A percentile compares a stretch with the other conserved stretches of the same genome.
Conservation (phyloP, 2,113 vertebrate species). For the Callocephalon fimbriatum region DNA sequence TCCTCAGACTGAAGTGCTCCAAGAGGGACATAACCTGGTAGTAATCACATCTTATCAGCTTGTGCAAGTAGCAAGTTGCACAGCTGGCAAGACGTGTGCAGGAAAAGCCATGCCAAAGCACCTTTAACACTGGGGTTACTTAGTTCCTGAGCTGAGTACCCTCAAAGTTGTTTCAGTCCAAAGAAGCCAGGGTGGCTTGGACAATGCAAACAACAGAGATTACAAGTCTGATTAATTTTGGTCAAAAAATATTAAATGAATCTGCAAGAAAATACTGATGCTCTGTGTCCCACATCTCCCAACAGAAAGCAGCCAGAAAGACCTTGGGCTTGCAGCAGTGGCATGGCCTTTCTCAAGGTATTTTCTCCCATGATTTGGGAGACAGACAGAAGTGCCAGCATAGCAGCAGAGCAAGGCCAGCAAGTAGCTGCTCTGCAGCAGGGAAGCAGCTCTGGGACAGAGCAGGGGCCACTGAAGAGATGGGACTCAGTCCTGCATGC, state of each 20-base stretch:
- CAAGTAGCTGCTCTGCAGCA: not conserved
- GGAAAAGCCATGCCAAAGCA: not conserved
- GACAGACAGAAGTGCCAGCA: not conserved
- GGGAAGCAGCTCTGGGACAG: not conserved
- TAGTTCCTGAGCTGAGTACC: not conserved
- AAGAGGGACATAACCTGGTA: not conserved
- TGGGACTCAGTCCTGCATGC: not conserved
- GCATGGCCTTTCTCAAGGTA: not conserved
- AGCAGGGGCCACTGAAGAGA: not conserved
- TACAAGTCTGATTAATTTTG: not conserved
- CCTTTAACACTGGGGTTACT: not conserved
- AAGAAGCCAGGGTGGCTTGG: not conserved
- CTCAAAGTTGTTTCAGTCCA: not conserved
- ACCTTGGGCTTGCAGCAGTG: rapidly evolving
- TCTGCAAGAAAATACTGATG: not conserved
- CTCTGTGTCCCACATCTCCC: not conserved
- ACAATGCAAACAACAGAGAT: not conserved
- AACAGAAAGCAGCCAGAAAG: not conserved
- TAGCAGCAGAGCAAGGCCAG: rapidly evolving
- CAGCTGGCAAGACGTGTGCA: not conserved
- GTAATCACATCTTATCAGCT: not conserved
- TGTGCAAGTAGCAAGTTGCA: not conserved
- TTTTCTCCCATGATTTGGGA: not conserved
- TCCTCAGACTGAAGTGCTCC: not conserved
- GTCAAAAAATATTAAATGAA: not conserved